phyloP scores from a whole-genome alignment of 2,113 vertebrate genomes.

The cattle (Bos taurus) region ARS-UCD2.0 NC_037332.1:88682001-88682500 shows the following conservation, averaged over 20 bases:
- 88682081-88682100: conserved; percentile 42
- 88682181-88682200: conserved; percentile 49
- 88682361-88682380: not conserved
- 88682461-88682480: conserved; percentile 51
- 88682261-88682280: conserved; percentile 48
- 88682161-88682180: conserved; percentile 50
- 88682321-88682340: conserved; percentile 39
- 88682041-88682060: conserved; percentile 42
- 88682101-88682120: conserved; percentile 42
- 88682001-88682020: not conserved
- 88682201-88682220: conserved; percentile 39
- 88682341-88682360: conserved; percentile 15
- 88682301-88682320: conserved; percentile 49
- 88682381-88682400: not conserved
- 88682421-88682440: conserved; percentile 65
- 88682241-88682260: conserved; percentile 81
- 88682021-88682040: conserved; percentile 9
- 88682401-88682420: conserved; percentile 28
- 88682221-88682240: conserved; percentile 69
- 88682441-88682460: conserved; percentile 25
- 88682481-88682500: conserved; percentile 34
- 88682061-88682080: not conserved
- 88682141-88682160: not conserved
- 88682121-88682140: conserved; percentile 43
- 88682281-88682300: conserved; percentile 48